These are phyloP conservation scores for Anthoptus insignis DNA, from an alignment of 2,888 invertebrate species.

Conservation along the genomic window DNA sequence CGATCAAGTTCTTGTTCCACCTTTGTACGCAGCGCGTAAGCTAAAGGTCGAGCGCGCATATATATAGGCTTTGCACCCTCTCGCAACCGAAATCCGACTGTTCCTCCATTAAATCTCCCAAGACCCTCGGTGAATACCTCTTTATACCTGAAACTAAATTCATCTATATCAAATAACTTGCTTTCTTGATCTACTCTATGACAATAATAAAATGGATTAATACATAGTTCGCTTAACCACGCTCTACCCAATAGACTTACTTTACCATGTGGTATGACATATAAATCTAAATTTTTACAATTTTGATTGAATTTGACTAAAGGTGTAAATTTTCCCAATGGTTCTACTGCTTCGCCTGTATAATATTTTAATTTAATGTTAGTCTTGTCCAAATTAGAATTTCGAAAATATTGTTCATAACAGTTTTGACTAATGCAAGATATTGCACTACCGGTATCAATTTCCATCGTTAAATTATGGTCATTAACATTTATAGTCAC, in stretches of 20 bases:
- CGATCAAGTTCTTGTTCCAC: slow-evolving; percentile 46
- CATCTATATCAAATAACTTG: background rate
- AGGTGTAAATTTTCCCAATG: background rate
- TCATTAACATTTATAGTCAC: background rate
- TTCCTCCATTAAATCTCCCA: slow-evolving; percentile 48
- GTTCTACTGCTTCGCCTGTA: too few species aligned
- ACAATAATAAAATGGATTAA: too few species aligned
- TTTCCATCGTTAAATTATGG: background rate
- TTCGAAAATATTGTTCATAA: too few species aligned
- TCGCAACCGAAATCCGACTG: slow-evolving; percentile 41
- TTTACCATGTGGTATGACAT: background rate
- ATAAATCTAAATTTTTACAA: background rate
- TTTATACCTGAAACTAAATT: background rate
- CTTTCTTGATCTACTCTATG: too few species aligned
- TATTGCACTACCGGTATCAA: background rate
- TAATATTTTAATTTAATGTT: too few species aligned
- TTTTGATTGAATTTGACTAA: background rate
- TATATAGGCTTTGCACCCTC: slow-evolving; percentile 35
- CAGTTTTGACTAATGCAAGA: background rate
- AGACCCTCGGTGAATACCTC: background rate
- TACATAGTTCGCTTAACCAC: background rate
- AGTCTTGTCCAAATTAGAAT: too few species aligned
- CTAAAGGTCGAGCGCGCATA: slow-evolving; percentile 38
- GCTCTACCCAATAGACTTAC: background rate
- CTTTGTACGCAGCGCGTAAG: slow-evolving; percentile 44